Percentiles rank a stretch among this genome's conserved stretches.
Evolutionary conservation across 2,888 invertebrate genomes (phyloP).

Genomic region (Zygothrica quintamaculata): DNA sequence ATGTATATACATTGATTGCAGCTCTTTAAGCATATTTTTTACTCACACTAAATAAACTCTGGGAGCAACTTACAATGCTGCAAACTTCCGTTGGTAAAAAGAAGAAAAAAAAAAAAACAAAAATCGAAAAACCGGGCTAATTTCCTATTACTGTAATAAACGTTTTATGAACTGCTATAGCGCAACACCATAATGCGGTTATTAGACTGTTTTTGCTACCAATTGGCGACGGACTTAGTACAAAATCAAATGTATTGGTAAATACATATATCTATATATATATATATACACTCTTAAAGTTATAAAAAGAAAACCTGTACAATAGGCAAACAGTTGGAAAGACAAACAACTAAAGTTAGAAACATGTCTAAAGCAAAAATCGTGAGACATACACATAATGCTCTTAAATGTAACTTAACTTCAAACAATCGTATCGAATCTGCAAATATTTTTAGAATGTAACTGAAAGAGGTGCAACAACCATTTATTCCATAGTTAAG

Average conservation of each 20-base stretch:
- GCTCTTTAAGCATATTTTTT: constrained; percentile 39
- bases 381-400: constrained; percentile 55
- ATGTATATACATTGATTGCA: constrained; percentile 53
- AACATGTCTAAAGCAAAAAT: constrained; percentile 65
- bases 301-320: constrained; percentile 60
- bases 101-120: no score
- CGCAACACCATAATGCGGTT: constrained; percentile 51
- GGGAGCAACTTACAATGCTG: constrained; percentile 56
- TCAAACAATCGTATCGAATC: constrained; percentile 41
- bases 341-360: constrained; percentile 54
- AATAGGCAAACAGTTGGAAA: constrained; percentile 31
- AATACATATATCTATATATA: constrained; percentile 38
- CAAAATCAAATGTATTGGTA: constrained; percentile 64
- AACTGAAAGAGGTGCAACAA: constrained; percentile 37
- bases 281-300: constrained; percentile 13
- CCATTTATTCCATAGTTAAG: constrained; percentile 15
- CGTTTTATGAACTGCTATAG: constrained; percentile 66
- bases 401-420: constrained; percentile 42
- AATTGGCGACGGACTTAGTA: constrained; percentile 32
- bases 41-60: constrained; percentile 48
- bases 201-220: constrained; percentile 31
- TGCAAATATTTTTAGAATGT: constrained; percentile 51
- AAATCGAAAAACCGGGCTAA: constrained; percentile 67
- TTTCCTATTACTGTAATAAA: constrained; percentile 73
- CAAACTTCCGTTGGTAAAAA: constrained; percentile 53